Evolutionary conservation across 1,140 invertebrate species (phyloP).

Genomic region (Formica exsecta): DNA sequence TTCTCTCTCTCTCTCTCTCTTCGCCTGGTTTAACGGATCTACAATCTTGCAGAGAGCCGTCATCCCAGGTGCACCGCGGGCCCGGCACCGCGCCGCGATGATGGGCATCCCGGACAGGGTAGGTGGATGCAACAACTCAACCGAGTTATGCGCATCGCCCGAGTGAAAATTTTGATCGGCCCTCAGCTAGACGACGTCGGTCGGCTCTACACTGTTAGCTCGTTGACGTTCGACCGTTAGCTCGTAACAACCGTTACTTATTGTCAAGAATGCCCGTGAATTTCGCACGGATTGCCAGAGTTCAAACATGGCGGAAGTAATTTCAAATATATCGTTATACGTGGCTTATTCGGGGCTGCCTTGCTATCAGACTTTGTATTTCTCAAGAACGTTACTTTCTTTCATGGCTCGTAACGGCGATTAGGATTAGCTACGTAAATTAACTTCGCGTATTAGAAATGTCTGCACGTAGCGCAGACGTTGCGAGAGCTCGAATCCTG

Average conservation of each 20-base stretch:
- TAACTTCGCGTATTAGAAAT: background rate
- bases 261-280: slow-evolving; percentile 60
- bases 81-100: slow-evolving; percentile 60
- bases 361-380: slow-evolving; percentile 16
- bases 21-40: slow-evolving; percentile 54
- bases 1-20: slow-evolving; percentile 28
- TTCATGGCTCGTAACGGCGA: background rate
- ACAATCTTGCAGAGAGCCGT: slow-evolving; percentile 62
- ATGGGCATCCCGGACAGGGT: slow-evolving; percentile 59
- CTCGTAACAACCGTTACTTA: slow-evolving; percentile 62
- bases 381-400: background rate
- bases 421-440: background rate
- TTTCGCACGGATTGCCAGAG: slow-evolving; percentile 61
- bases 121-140: slow-evolving; percentile 66
- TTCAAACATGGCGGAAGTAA: slow-evolving; percentile 55
- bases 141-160: slow-evolving; percentile 64
- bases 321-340: slow-evolving; percentile 59
- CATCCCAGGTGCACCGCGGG: slow-evolving; percentile 61
- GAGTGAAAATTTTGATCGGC: slow-evolving; percentile 65
- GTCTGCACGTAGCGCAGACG: background rate
- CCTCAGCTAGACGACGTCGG: slow-evolving; percentile 63
- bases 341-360: slow-evolving; percentile 25
- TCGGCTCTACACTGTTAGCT: slow-evolving; percentile 60
- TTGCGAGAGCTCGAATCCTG: background rate
- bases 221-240: slow-evolving; percentile 64